phyloP scores from a whole-genome alignment of 2,888 invertebrate genomes.

The Ernsta delagoae region DNA sequence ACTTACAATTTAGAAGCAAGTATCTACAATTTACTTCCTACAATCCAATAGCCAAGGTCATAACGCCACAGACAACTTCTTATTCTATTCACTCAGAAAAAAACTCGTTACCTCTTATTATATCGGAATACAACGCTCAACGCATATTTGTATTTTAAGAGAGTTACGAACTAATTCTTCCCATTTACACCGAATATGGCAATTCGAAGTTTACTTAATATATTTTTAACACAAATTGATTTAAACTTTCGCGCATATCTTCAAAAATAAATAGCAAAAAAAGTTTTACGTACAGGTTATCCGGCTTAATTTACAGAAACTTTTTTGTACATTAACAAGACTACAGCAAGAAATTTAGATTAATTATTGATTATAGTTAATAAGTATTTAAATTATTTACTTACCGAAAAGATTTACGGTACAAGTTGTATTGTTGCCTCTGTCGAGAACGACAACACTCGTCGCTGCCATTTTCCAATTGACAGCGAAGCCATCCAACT shows the following conservation, averaged over 20 bases:
- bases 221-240: slow-evolving; percentile 49
- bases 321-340: background rate
- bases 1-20: slow-evolving; percentile 83
- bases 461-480: slow-evolving; percentile 91
- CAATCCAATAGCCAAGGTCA: slow-evolving; percentile 84
- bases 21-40: slow-evolving; percentile 84
- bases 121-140: slow-evolving; percentile 21
- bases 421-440: slow-evolving; percentile 98
- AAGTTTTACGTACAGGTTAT: slow-evolving; percentile 66
- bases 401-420: slow-evolving; percentile 98
- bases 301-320: slow-evolving; percentile 45
- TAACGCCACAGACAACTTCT: slow-evolving; percentile 69
- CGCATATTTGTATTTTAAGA: slow-evolving; percentile 7
- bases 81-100: slow-evolving; percentile 74
- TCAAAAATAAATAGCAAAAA: slow-evolving; percentile 60
- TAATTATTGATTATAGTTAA: background rate
- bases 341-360: background rate
- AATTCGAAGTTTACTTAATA: background rate
- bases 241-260: slow-evolving; percentile 76
- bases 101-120: slow-evolving; percentile 61
- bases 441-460: slow-evolving; percentile 97
- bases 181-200: background rate
- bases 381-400: slow-evolving; percentile 55
- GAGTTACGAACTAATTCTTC: background rate
- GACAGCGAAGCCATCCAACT: slow-evolving; percentile 80